Conservation (phyloP, 1,140 invertebrate species). For the Drosophila auraria region DNA sequence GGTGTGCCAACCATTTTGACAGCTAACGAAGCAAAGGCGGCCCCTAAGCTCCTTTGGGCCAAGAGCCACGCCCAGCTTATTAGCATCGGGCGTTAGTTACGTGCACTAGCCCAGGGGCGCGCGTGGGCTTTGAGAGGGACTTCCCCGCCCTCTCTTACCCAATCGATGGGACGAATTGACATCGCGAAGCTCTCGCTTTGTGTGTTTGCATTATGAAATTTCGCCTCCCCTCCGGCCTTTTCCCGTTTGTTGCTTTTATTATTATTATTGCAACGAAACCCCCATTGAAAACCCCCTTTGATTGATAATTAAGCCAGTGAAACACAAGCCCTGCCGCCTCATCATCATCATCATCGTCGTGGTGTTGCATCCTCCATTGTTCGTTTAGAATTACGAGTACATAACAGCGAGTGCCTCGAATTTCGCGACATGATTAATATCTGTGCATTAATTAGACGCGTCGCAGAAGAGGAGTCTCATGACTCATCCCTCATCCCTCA, state of each 20-base stretch:
- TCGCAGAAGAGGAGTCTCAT: slow-evolving; percentile 13
- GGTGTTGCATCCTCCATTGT: slow-evolving; percentile 34
- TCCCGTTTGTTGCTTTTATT: neutral
- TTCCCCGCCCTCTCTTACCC: slow-evolving; percentile 12
- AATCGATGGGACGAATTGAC: slow-evolving; percentile 45
- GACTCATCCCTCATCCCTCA: slow-evolving; percentile 8
- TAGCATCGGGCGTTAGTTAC: slow-evolving; percentile 48
- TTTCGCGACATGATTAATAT: slow-evolving; percentile 71
- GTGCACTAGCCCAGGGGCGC: slow-evolving; percentile 7
- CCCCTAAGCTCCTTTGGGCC: slow-evolving; percentile 24
- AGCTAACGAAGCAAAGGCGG: slow-evolving; percentile 53
- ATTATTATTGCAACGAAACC: slow-evolving; percentile 10
- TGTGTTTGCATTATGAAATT: slow-evolving; percentile 35
- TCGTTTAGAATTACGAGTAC: slow-evolving; percentile 56
- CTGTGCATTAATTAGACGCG: slow-evolving; percentile 67
- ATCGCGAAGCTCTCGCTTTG: slow-evolving; percentile 8
- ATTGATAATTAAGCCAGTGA: slow-evolving; percentile 51
- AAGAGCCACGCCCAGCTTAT: slow-evolving; percentile 59
- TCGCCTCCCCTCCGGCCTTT: neutral
- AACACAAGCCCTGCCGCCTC: neutral
- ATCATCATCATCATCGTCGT: slow-evolving; percentile 14
- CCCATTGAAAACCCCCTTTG: neutral
- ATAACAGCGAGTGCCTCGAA: slow-evolving; percentile 30
- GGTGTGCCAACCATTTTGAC: slow-evolving; percentile 38
- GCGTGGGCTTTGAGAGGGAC: neutral